These are phyloP conservation scores for Eupithecia exiguata DNA, from an alignment of 2,888 invertebrate species.

Conservation along the genomic window DNA sequence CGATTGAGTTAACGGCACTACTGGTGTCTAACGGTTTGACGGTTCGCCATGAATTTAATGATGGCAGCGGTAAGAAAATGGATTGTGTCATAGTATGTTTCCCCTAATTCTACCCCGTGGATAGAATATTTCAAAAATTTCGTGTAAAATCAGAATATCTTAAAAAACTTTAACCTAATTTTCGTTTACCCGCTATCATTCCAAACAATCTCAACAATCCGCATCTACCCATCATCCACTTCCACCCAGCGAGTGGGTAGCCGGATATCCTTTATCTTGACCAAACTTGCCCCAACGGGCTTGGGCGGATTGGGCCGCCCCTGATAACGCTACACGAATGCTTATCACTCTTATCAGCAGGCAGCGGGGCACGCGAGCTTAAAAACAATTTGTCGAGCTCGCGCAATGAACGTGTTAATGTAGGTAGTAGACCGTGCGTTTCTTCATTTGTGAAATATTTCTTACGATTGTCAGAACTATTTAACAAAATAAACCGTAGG, in stretches of 20 bases:
- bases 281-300: slow-evolving; percentile 22
- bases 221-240: slow-evolving; percentile 7
- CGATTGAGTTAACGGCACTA: too few species aligned
- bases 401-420: slow-evolving; percentile 6
- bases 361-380: slow-evolving; percentile 36
- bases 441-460: background rate
- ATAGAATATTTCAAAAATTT: background rate
- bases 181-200: slow-evolving; percentile 7
- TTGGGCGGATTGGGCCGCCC: slow-evolving; percentile 11
- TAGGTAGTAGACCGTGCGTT: background rate
- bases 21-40: background rate
- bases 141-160: background rate
- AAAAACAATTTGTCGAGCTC: slow-evolving; percentile 33
- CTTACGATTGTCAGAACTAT: background rate
- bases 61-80: background rate
- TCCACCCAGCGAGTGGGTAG: slow-evolving; percentile 1
- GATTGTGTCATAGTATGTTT: background rate
- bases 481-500: background rate
- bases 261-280: slow-evolving; percentile 27
- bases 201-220: slow-evolving; percentile 1
- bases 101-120: background rate
- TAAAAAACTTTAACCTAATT: slow-evolving; percentile 5
- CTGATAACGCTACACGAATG: slow-evolving; percentile 34
- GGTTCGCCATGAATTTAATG: background rate
- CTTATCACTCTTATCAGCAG: slow-evolving; percentile 37